A percentile compares a stretch with the other conserved stretches of the same genome.
Evolutionary conservation across 1,140 invertebrate species (phyloP).

Genomic region (Drosophila prosaltans): DNA sequence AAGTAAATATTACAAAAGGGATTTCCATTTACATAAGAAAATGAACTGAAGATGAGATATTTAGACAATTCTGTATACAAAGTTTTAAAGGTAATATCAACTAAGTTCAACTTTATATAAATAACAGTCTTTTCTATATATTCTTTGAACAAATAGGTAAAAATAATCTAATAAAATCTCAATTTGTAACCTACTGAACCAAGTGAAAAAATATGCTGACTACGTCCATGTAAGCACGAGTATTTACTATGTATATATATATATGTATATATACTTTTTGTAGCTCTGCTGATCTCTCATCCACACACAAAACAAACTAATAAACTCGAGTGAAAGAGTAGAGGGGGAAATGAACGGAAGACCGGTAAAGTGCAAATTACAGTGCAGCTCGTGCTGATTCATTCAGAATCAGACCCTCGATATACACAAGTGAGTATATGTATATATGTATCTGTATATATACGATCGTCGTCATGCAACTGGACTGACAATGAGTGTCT

Average conservation of each 20-base stretch:
- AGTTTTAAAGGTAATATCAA: no score
- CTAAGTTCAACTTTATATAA: no score
- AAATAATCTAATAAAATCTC: no score
- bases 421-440: slow-evolving; percentile 32
- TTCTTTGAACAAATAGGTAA: no score
- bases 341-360: not conserved
- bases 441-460: not conserved
- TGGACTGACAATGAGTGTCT: slow-evolving; percentile 3
- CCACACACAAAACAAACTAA: slow-evolving; percentile 24
- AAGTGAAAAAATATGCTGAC: not conserved
- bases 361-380: slow-evolving; percentile 74
- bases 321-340: not conserved
- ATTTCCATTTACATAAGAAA: no score
- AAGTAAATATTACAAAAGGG: no score
- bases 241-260: not conserved
- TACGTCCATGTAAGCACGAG: not conserved
- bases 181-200: no score
- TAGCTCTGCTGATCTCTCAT: not conserved
- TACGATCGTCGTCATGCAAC: slow-evolving; percentile 12
- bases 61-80: no score
- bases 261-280: not conserved
- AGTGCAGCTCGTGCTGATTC: slow-evolving; percentile 75
- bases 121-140: no score
- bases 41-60: no score
- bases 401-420: slow-evolving; percentile 60